Conservation (phyloP, 2,888 invertebrate genomes). For the Ennomos fuscantarius region DNA sequence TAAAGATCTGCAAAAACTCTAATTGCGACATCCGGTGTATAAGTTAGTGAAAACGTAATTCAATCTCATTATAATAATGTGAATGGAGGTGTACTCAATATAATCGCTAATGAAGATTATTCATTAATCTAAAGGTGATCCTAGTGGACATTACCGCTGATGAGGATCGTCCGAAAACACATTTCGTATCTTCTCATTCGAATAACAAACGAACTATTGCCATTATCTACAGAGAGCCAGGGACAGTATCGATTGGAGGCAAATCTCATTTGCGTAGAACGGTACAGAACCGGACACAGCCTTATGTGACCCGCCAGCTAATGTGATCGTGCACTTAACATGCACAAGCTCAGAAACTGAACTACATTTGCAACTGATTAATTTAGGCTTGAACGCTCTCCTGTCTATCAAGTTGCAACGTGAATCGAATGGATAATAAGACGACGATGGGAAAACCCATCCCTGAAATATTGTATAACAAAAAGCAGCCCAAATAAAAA, state of each 20-base stretch:
- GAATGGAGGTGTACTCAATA: constrained; percentile 20
- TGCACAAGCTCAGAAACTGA: constrained; percentile 33
- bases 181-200: too few species aligned
- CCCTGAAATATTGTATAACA: too few species aligned
- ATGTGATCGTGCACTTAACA: constrained; percentile 41
- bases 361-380: constrained; percentile 37
- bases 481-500: too few species aligned
- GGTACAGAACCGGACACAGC: constrained; percentile 52
- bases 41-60: constrained; percentile 23
- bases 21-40: constrained; percentile 29
- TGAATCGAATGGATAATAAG: constrained; percentile 21
- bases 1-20: constrained; percentile 30
- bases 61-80: constrained; percentile 18
- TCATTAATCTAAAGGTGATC: background rate
- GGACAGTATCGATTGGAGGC: constrained; percentile 9
- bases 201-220: too few species aligned
- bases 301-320: constrained; percentile 48
- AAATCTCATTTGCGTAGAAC: constrained; percentile 49
- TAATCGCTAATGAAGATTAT: constrained; percentile 4
- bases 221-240: background rate
- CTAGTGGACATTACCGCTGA: too few species aligned
- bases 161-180: too few species aligned
- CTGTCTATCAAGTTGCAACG: constrained; percentile 28
- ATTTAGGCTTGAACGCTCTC: constrained; percentile 34
- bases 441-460: constrained; percentile 8